Conservation (phyloP, 2,888 invertebrate genomes). For the Eupsilia transversa region DNA sequence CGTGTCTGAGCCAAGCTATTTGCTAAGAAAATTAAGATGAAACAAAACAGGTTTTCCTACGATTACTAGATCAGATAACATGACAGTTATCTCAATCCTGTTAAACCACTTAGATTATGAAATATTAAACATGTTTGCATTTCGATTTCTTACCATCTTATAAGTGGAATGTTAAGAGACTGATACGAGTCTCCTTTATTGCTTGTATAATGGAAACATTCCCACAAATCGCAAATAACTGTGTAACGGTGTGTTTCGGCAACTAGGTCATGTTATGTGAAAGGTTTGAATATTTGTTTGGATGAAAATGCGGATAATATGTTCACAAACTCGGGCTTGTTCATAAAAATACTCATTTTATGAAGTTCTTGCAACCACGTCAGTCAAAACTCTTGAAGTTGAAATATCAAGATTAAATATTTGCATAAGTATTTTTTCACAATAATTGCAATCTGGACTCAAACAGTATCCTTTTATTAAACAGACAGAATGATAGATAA, state of each 20-base stretch:
- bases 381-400: constrained; percentile 16
- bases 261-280: constrained; percentile 54
- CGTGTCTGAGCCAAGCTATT: neutral
- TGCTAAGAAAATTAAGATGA: neutral
- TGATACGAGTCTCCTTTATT: constrained; percentile 15
- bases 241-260: constrained; percentile 33
- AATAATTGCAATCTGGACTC: neutral
- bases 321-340: constrained; percentile 28
- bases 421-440: constrained; percentile 1
- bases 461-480: neutral
- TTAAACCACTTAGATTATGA: constrained; percentile 25
- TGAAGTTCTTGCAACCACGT: constrained; percentile 29
- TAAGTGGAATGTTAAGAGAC: constrained; percentile 17
- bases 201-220: constrained; percentile 21
- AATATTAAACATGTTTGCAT: constrained; percentile 35
- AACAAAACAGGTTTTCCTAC: constrained; percentile 8
- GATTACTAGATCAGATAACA: constrained; percentile 25
- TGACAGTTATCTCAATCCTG: constrained; percentile 20
- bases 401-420: constrained; percentile 15
- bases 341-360: constrained; percentile 32
- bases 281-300: constrained; percentile 38
- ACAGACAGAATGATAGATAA: constrained; percentile 3
- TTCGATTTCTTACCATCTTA: constrained; percentile 17
- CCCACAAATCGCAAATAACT: constrained; percentile 34
- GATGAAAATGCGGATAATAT: constrained; percentile 51